phyloP scores from a whole-genome alignment of 2,797 vertebrate species.

The Eulemur mongoz region DNA sequence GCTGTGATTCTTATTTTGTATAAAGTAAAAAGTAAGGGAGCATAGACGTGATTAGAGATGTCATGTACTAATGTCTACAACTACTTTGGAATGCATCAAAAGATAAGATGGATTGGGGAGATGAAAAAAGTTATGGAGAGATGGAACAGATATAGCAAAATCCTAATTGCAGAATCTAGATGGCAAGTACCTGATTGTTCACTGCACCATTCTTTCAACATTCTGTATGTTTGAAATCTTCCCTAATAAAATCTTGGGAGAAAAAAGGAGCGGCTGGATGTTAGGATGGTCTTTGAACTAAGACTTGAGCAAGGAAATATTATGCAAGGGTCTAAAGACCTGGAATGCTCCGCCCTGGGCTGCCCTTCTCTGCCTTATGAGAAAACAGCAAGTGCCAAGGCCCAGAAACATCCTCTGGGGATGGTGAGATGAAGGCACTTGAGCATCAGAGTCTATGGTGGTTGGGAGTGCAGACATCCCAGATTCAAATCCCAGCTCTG shows the following conservation, averaged over 20 bases:
- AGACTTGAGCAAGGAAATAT: not conserved
- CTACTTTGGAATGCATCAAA: not conserved
- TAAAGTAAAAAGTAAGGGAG: not conserved
- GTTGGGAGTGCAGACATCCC: not conserved
- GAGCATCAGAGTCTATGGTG: not conserved
- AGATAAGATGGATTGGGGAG: not conserved
- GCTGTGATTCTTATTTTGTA: not conserved
- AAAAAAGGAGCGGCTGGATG: not conserved
- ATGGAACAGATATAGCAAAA: not conserved
- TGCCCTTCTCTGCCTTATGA: not conserved
- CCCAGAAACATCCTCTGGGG: not conserved
- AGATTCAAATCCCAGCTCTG: not conserved
- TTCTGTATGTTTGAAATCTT: not conserved
- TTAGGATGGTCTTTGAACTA: not conserved
- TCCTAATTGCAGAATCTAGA: not conserved
- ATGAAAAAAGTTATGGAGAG: not conserved
- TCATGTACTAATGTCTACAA: not conserved
- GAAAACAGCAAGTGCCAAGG: not conserved
- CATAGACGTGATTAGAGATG: not conserved
- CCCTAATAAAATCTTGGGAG: not conserved
- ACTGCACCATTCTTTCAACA: not conserved
- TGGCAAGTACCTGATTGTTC: not conserved
- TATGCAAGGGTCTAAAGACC: not conserved
- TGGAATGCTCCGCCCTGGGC: not conserved
- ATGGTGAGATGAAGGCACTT: not conserved